phyloP scores from a whole-genome alignment of 2,888 invertebrate species.

The Zele albiditarsus region DNA sequence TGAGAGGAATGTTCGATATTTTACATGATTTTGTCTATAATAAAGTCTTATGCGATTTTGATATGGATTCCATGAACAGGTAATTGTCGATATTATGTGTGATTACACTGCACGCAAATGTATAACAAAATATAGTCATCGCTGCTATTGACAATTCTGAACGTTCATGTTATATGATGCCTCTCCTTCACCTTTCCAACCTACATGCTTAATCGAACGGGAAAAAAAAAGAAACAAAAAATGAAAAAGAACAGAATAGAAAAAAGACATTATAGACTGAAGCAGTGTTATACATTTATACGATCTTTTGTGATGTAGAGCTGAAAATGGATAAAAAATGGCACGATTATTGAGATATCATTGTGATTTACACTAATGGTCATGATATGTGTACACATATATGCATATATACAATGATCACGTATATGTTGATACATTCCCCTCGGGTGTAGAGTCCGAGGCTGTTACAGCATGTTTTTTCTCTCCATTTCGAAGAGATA shows the following conservation, averaged over 20 bases:
- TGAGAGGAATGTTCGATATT: background rate
- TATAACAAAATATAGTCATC: background rate
- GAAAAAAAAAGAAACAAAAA: background rate
- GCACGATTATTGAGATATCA: background rate
- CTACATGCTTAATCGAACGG: background rate
- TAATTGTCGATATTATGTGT: background rate
- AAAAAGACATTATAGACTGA: background rate
- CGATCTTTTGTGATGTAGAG: background rate
- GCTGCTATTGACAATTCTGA: background rate
- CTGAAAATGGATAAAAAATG: background rate
- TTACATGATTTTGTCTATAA: background rate
- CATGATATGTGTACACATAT: background rate
- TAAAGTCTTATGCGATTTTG: background rate
- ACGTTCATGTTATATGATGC: background rate
- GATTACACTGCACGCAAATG: background rate
- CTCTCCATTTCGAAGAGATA: background rate
- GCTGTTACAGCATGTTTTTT: constrained; percentile 1
- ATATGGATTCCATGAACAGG: background rate
- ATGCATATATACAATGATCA: background rate
- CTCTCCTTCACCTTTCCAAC: constrained; percentile 3
- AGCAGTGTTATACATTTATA: background rate
- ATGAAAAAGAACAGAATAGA: background rate
- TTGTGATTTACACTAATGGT: background rate
- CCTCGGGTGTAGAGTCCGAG: constrained; percentile 20
- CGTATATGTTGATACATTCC: constrained; percentile 7